These are phyloP conservation scores for Melanotaenia duboulayi DNA, from an alignment of 2,113 vertebrate genomes.

Conservation along the genomic window DNA sequence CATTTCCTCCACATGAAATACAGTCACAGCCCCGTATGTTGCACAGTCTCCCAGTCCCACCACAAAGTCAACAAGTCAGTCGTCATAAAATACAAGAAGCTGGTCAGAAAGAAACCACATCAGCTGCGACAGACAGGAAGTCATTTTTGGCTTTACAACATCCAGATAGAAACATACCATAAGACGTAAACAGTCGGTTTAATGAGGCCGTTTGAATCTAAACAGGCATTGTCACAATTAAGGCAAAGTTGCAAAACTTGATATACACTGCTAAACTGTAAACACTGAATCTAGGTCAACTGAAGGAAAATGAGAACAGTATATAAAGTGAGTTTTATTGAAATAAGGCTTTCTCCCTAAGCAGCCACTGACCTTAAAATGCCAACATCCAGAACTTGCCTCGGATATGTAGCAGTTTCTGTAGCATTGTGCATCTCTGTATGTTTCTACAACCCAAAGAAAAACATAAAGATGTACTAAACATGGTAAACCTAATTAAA, in stretches of 20 bases:
- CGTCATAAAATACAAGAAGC: slow-evolving; percentile 55
- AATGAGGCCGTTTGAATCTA: slow-evolving; percentile 56
- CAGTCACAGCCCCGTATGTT: slow-evolving; percentile 29
- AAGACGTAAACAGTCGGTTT: slow-evolving; percentile 60
- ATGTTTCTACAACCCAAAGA: slow-evolving; percentile 1
- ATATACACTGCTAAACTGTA: slow-evolving; percentile 29
- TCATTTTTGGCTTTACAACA: slow-evolving; percentile 55
- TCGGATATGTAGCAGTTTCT: not conserved
- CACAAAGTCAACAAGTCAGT: slow-evolving; percentile 71
- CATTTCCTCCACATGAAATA: slow-evolving; percentile 65
- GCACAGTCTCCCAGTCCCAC: slow-evolving; percentile 59
- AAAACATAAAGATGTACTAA: slow-evolving; percentile 15
- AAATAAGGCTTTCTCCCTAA: slow-evolving; percentile 20
- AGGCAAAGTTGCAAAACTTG: slow-evolving; percentile 36
- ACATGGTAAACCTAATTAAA: slow-evolving; percentile 22
- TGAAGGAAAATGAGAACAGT: slow-evolving; percentile 15
- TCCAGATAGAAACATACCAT: slow-evolving; percentile 61
- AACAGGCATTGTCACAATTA: slow-evolving; percentile 60
- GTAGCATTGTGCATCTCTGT: not conserved
- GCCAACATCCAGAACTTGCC: slow-evolving; percentile 14
- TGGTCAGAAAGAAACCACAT: slow-evolving; percentile 56
- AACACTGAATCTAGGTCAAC: slow-evolving; percentile 34
- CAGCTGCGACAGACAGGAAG: slow-evolving; percentile 60
- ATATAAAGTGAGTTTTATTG: slow-evolving; percentile 8
- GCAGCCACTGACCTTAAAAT: slow-evolving; percentile 17